Percentiles rank a stretch among this genome's conserved stretches.
Evolutionary conservation across 2,113 vertebrate genomes (phyloP).

Genomic region (Neotragus moschatus): DNA sequence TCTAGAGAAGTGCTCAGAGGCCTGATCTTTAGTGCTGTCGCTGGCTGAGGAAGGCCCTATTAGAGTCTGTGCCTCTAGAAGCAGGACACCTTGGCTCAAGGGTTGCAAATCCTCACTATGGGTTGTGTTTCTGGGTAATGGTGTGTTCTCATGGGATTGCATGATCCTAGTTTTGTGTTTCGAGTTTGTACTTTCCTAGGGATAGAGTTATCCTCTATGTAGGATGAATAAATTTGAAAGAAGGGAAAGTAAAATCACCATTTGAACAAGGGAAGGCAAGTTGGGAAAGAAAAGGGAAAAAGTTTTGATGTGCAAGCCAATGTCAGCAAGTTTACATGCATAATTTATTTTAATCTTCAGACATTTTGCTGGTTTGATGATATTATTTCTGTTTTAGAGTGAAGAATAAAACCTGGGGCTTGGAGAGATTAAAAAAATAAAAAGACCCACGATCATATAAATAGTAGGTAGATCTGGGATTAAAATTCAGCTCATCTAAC

Average conservation of each 20-base stretch:
- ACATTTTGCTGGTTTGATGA: not conserved
- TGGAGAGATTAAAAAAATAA: constrained; percentile 6
- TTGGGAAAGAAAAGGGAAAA: not conserved
- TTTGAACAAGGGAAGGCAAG: not conserved
- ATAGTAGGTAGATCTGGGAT: not conserved
- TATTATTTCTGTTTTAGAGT: not conserved
- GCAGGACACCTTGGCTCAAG: not conserved
- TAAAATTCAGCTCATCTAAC: not conserved
- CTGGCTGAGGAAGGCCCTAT: not conserved
- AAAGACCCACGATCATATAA: not conserved
- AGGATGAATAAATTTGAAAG: not conserved
- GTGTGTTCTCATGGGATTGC: not conserved
- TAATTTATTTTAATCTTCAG: constrained; percentile 6
- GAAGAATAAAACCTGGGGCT: not conserved
- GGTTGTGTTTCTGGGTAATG: not conserved
- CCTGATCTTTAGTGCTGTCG: not conserved
- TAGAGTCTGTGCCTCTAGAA: not conserved
- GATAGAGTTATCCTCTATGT: not conserved
- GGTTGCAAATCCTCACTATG: not conserved
- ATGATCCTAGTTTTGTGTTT: not conserved
- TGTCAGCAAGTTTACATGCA: not conserved
- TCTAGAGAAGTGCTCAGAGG: not conserved
- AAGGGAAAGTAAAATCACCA: not conserved
- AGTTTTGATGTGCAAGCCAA: not conserved
- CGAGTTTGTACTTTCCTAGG: not conserved